Percentiles rank a stretch among this genome's conserved stretches.
Conservation (phyloP, 1,140 invertebrate genomes). For the Bombus ignitus region DNA sequence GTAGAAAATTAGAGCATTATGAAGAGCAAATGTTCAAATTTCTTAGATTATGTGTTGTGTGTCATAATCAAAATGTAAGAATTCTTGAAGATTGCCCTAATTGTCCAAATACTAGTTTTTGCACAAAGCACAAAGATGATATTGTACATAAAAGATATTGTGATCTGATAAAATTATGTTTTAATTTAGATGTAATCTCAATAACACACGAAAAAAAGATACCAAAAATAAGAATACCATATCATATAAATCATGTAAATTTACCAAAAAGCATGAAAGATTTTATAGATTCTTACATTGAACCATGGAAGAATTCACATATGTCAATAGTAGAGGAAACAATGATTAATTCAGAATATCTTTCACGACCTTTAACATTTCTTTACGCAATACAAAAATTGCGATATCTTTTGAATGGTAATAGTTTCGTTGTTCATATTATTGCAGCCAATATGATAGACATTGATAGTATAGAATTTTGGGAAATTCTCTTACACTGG, state of each 20-base stretch:
- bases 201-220: slow-evolving; percentile 49
- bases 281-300: slow-evolving; percentile 69
- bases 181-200: slow-evolving; percentile 62
- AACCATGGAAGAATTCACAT: slow-evolving; percentile 44
- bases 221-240: slow-evolving; percentile 59
- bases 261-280: slow-evolving; percentile 66
- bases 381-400: slow-evolving; percentile 70
- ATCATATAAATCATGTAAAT: slow-evolving; percentile 49
- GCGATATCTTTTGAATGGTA: slow-evolving; percentile 32
- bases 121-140: slow-evolving; percentile 59
- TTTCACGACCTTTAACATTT: slow-evolving; percentile 73
- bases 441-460: slow-evolving; percentile 73
- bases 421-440: slow-evolving; percentile 69
- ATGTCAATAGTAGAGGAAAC: slow-evolving; percentile 53
- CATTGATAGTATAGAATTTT: slow-evolving; percentile 63
- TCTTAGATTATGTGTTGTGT: slow-evolving; percentile 67
- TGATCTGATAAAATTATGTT: slow-evolving; percentile 56
- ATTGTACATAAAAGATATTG: slow-evolving; percentile 63
- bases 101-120: slow-evolving; percentile 71
- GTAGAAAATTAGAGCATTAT: slow-evolving; percentile 61
- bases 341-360: slow-evolving; percentile 65
- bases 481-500: slow-evolving; percentile 75
- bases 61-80: slow-evolving; percentile 62
- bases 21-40: slow-evolving; percentile 75
- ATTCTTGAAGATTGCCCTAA: slow-evolving; percentile 63